phyloP scores from a whole-genome alignment of 2,113 vertebrate species.

The Lipophrys pholis region DNA sequence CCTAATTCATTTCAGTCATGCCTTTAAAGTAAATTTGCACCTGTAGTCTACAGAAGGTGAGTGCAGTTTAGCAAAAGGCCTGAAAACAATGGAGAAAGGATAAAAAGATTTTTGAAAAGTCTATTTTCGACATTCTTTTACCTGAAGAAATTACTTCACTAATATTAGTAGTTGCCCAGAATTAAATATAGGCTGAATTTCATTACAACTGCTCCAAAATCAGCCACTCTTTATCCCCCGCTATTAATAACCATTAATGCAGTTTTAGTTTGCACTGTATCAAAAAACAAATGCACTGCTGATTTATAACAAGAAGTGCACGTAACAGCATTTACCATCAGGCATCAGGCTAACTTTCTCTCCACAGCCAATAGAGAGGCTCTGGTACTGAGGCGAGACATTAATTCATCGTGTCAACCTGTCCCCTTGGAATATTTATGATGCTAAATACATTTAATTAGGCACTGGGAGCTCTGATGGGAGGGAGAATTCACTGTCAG shows the following conservation, averaged over 20 bases:
- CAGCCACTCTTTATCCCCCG: not conserved
- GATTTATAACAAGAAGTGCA: conserved; percentile 77
- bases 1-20: not conserved
- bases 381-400: conserved; percentile 82
- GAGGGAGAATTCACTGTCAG: conserved; percentile 83
- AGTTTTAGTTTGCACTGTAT: conserved; percentile 55
- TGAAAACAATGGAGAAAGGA: not conserved
- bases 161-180: conserved; percentile 6
- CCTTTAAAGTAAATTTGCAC: not conserved
- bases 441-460: conserved; percentile 88
- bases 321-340: conserved; percentile 74
- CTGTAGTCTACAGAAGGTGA: not conserved
- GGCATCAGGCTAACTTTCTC: conserved; percentile 73
- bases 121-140: too few species aligned
- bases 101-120: too few species aligned
- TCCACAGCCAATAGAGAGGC: conserved; percentile 77
- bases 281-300: conserved; percentile 73
- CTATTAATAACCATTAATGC: conserved; percentile 65
- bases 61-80: not conserved
- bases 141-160: not conserved
- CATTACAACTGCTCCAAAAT: conserved; percentile 18
- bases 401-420: conserved; percentile 85
- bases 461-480: conserved; percentile 72
- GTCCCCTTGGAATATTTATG: conserved; percentile 87
- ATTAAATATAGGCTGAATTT: conserved; percentile 1